Conservation (phyloP, 2,797 vertebrate species). For the Manis crassicaudata region DNA sequence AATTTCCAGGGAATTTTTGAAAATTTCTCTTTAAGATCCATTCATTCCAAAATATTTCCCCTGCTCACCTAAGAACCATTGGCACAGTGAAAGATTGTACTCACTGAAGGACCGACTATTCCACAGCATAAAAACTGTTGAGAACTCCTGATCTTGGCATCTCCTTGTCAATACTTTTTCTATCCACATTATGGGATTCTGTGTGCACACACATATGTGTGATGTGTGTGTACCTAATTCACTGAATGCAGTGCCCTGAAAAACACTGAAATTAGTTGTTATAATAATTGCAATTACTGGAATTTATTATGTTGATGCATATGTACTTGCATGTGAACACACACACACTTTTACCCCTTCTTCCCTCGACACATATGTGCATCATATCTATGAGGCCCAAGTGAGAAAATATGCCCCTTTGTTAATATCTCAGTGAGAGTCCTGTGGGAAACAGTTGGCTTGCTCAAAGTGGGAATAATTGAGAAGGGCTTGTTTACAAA, state of each 20-base stretch:
- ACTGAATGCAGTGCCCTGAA: background rate
- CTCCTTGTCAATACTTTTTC: background rate
- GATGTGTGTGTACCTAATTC: background rate
- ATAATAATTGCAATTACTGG: background rate
- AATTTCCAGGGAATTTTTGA: background rate
- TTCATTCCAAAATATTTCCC: background rate
- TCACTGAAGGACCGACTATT: background rate
- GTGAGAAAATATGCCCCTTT: background rate
- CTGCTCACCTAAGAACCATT: background rate
- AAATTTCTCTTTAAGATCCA: background rate
- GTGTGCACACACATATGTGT: background rate
- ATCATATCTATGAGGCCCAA: background rate
- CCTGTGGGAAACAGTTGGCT: background rate
- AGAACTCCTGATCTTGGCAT: background rate
- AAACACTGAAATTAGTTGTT: background rate
- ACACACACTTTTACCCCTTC: background rate
- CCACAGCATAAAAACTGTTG: background rate
- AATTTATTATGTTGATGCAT: background rate
- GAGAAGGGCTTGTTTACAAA: background rate
- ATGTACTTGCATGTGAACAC: background rate
- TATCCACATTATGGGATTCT: background rate
- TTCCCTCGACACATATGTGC: rapidly evolving
- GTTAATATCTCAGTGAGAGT: background rate
- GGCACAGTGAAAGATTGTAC: background rate
- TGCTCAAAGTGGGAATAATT: background rate